Base-by-base conservation (phyloP, 2,797 vertebrate genomes). In the Astyanax mexicanus region DNA sequence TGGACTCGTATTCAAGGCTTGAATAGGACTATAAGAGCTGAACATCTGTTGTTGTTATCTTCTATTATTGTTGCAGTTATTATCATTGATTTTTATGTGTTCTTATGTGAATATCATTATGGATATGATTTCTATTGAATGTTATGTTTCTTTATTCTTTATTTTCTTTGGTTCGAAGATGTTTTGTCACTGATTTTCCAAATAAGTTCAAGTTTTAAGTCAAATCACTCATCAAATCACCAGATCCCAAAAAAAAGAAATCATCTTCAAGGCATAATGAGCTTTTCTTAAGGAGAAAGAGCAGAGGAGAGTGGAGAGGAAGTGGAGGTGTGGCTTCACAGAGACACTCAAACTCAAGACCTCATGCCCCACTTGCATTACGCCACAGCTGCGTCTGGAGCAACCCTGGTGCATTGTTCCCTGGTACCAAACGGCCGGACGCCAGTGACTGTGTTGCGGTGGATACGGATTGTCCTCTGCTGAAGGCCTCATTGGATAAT, bases 351-450 rank as follows among this genome's bases (percentile, higher is more conserved):
- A 61, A 67, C 17, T 19, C 82, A 85, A 82, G 87, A 85, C n/a
- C n/a, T n/a, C 86, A 86, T 87, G 85, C 83, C 89, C 88, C 51
- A 82, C 83, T 73, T 57, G 83, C 80, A 89, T 62, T 79, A 85
- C 45, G 68, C 89, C 84, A 89, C 85, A 83, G 89, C 89, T 89
- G 91, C 87, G 90, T 71, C 82, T 77, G 73, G 60, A 69, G 86
- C 86, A 87, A 89, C 86, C 90, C 91, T 90, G 88, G 88, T 86
- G 90, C 88, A 89, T 73, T 88, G n/a, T n/a, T n/a, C n/a, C 85
- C 88, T 88, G 90, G 77, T 83, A 84, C 85, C 19, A 86, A 54
- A 32, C 81, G 61, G 81, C 75, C 1, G 23, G 69, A 58, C 68
- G 21, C 38, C 21, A 47, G 65, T 49, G 60, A 70, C 75, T 78